Evolutionary conservation across 2,797 vertebrate genomes (phyloP), one percentile per base, ranked within the genome.

Genomic region (Molossus alvarezi): DNA sequence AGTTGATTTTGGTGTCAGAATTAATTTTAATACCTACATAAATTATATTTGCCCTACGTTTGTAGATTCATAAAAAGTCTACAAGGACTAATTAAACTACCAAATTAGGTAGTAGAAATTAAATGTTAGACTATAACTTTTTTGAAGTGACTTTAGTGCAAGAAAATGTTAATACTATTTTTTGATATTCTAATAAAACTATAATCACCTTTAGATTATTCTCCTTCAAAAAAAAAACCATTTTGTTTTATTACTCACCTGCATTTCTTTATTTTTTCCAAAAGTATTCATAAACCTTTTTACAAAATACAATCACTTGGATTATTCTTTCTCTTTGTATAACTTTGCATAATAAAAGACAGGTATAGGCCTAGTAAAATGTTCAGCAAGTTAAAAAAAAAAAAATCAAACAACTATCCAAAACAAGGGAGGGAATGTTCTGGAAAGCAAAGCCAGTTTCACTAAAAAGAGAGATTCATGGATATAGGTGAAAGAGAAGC

Each of bases 181-280:
- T 79, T 91, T 69, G 18, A 72, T 77, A 4, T 62, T 57, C 11
- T 93, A 97, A 69, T 83, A 80, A 69, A 84, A 62, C 10, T n/a
- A 6, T 27, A 69, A 17, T 82, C 18, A 79, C 25, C 45, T 83
- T 87, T 55, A 79, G 48, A 33, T 80, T 15, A 88, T 67, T 92
- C 53, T 92, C 41, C 27, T 77, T 71, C 15, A 90, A 62, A 75
- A 33, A 33, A 33, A 33, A 33, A 87, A n/a, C 6, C 18, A 21
- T 11, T 29, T 29, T 64, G 6, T 72, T 48, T 20, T 37, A 57
- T 69, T 75, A n/a, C 20, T 85, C 33, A 60, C 76, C 76, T 91
- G 12, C 20, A 94, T 29, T 25, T 27, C 12, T 73, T 60, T 83
- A 45, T 45, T 27, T 5, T 21, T 71, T 64, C 23, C 60, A 12